Percentiles rank a stretch among this genome's conserved stretches.
These are phyloP conservation scores for Falco rusticolus DNA, from an alignment of 2,797 vertebrate species.

Conservation along the genomic window DNA sequence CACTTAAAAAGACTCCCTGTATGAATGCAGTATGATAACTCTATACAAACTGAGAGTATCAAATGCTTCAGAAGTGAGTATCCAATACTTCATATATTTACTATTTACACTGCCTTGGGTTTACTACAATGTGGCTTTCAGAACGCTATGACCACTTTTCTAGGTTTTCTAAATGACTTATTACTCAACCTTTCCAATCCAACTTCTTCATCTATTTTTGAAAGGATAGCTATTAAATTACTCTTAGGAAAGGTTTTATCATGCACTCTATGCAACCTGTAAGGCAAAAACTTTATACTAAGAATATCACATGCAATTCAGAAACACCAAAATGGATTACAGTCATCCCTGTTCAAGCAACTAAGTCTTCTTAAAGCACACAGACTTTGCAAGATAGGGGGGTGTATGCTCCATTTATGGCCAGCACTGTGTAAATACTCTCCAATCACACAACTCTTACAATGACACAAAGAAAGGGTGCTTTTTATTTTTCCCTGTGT, in stretches of 20 bases:
- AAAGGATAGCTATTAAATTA: neutral
- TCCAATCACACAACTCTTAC: slow-evolving; percentile 47
- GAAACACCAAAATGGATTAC: slow-evolving; percentile 49
- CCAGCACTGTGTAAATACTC: slow-evolving; percentile 37
- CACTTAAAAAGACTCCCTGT: neutral
- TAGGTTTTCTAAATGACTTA: neutral
- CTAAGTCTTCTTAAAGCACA: slow-evolving; percentile 16
- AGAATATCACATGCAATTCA: slow-evolving; percentile 38
- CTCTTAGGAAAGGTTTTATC: neutral
- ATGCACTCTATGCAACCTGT: neutral
- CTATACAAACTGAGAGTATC: neutral
- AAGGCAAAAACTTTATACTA: slow-evolving; percentile 34
- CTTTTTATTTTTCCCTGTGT: slow-evolving; percentile 68
- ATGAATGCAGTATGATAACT: neutral
- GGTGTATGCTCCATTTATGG: slow-evolving; percentile 60
- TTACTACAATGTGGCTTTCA: neutral
- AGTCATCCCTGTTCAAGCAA: slow-evolving; percentile 45
- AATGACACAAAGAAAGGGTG: slow-evolving; percentile 68
- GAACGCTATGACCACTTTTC: neutral
- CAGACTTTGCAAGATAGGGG: neutral
- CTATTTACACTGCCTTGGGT: neutral
- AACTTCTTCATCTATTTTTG: neutral
- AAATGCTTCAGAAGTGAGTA: neutral
- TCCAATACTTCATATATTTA: neutral
- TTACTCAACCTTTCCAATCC: neutral